phyloP scores from a whole-genome alignment of 2,113 vertebrate genomes.

The Lepus europaeus region DNA sequence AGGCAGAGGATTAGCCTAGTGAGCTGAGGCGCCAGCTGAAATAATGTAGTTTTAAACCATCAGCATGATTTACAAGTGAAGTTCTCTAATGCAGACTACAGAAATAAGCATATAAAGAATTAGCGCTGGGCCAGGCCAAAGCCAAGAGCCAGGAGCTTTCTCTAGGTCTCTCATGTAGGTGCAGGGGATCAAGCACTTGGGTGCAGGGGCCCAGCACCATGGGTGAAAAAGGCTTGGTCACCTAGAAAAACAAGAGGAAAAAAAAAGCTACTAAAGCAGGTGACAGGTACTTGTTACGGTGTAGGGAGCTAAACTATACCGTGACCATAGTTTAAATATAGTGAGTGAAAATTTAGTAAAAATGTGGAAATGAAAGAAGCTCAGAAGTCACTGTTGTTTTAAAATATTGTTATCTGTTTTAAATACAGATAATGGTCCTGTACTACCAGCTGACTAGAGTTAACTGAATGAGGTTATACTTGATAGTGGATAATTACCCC shows the following conservation, averaged over 20 bases:
- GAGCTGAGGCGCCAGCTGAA: too few relatives aligned
- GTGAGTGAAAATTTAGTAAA: slow-evolving; percentile 61
- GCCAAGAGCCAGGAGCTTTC: too few relatives aligned
- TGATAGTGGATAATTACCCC: slow-evolving; percentile 70
- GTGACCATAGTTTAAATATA: slow-evolving; percentile 64
- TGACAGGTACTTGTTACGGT: slow-evolving; percentile 11
- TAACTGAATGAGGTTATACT: slow-evolving; percentile 54
- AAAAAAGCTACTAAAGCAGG: slow-evolving; percentile 42
- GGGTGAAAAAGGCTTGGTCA: not conserved
- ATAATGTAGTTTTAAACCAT: too few relatives aligned
- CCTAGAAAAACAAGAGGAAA: slow-evolving; percentile 26
- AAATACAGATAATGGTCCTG: slow-evolving; percentile 65
- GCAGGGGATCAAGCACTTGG: not conserved
- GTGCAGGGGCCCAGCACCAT: not conserved
- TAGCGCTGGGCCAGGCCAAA: too few relatives aligned
- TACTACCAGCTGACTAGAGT: slow-evolving; percentile 70
- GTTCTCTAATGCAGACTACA: too few relatives aligned
- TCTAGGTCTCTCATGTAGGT: too few relatives aligned
- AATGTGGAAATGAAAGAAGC: slow-evolving; percentile 56
- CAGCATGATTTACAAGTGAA: too few relatives aligned
- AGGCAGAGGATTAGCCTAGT: too few relatives aligned
- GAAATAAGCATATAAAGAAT: too few relatives aligned
- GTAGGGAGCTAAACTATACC: not conserved
- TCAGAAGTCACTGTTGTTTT: slow-evolving; percentile 59
- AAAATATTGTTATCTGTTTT: slow-evolving; percentile 53